Conservation (phyloP, 2,797 vertebrate genomes). For the Notolabrus celidotus region DNA sequence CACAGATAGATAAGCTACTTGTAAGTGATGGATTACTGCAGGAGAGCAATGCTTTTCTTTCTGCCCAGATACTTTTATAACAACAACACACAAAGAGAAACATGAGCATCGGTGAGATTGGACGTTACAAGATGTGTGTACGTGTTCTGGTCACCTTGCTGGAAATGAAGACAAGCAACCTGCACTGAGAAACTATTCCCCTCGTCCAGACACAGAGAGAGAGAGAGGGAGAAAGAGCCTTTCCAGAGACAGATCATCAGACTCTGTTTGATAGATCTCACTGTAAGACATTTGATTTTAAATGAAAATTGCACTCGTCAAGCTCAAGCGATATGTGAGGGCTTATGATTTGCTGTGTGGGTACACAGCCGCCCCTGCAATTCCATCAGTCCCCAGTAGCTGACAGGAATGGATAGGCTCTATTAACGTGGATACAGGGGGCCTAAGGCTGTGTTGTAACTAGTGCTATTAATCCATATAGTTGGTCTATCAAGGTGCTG, state of each 20-base stretch:
- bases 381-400: slow-evolving; percentile 84
- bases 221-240: slow-evolving; percentile 14
- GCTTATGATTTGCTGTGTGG: slow-evolving; percentile 78
- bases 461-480: slow-evolving; percentile 89
- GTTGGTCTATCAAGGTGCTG: slow-evolving; percentile 83
- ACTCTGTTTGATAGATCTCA: slow-evolving; percentile 68
- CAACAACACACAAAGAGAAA: slow-evolving; percentile 52
- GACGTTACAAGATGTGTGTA: slow-evolving; percentile 26
- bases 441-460: slow-evolving; percentile 83
- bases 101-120: slow-evolving; percentile 54
- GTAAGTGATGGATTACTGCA: slow-evolving; percentile 61
- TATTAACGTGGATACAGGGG: slow-evolving; percentile 85
- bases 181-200: slow-evolving; percentile 45
- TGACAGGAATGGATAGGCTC: slow-evolving; percentile 89
- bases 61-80: slow-evolving; percentile 45
- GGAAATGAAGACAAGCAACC: slow-evolving; percentile 75
- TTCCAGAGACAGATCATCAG: slow-evolving; percentile 45
- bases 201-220: slow-evolving; percentile 23
- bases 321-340: slow-evolving; percentile 74
- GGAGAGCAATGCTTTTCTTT: slow-evolving; percentile 55
- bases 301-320: slow-evolving; percentile 76
- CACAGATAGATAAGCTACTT: slow-evolving; percentile 25
- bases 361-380: slow-evolving; percentile 82
- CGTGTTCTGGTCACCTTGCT: slow-evolving; percentile 32
- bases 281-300: slow-evolving; percentile 73